Base-by-base conservation (phyloP, 2,797 vertebrate genomes). In the Acanthis flammea region DNA sequence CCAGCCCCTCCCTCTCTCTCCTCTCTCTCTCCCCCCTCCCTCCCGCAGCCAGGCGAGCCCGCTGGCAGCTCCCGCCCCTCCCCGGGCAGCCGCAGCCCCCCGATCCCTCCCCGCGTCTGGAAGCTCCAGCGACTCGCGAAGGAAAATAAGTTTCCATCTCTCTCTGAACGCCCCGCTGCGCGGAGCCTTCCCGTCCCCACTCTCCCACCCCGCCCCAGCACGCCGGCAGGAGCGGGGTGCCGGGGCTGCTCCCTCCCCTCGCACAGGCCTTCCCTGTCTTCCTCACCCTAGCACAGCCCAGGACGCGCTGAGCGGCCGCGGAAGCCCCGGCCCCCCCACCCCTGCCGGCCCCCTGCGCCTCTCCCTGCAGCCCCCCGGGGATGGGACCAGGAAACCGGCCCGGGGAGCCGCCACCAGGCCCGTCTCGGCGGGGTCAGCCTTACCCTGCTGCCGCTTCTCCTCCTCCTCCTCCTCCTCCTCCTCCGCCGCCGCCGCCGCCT, bases 341-440 rank as follows among this genome's bases (percentile, higher is more conserved):
- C 55, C 47, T 10, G 54, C 68, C 24, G 16, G 54, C 21, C 45
- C 19, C 37, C 55, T 19, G 37, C 68, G 31, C 65, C 66, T 50
- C 74, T 51, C 45, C 48, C 44, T 3, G 73, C 71, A 80, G 70
- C 55, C 33, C 89, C 25, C 30, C 44, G 16, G 57, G 22, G 58
- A 74, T 27, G 76, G 63, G 62, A 71, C 50, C 21, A 30, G 41
- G 48, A 50, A 77, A 41, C 19, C 22, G 22, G 65, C 30, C 60
- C 35, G 28, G 10, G 33, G 44, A 88, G 71, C 53, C 25, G 50
- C 70, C 79, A 28, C 65, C 91, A 75, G 95, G 94, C 94, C 95
- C 92, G 88, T 81, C 68, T 79, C 82, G 68, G 76, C 57, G 70
- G 92, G 68, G 66, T 65, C 42, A 92, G 94, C 91, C 96, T 96